Base-by-base conservation (phyloP, 2,797 vertebrate species). In the Artibeus lituratus region DNA sequence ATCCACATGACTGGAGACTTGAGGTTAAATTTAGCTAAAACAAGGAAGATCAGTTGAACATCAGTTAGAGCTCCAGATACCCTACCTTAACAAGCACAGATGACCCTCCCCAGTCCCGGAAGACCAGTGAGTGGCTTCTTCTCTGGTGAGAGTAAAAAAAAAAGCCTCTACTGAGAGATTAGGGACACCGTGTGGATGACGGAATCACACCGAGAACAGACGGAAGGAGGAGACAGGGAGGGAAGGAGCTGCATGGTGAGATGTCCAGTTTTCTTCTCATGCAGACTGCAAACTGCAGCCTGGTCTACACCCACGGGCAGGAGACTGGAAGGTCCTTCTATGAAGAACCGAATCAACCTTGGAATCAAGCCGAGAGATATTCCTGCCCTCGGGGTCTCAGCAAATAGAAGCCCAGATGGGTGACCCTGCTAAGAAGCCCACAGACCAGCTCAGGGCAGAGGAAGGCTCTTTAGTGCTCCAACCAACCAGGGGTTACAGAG, bases 131-230 rank as follows among this genome's bases (percentile, higher is more conserved):
- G 24, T 59, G 57, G 26, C 1, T 67, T 57, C 11, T 19, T 78
- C 73, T 67, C 29, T 3, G 3, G 1, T 12, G 1, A 62, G 18
- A 93, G 19, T 16, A 22, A 59, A 69, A 35, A 7, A 7, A 1
- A 26, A 29, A 12, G 18, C 10, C 39, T 85, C 73, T 55, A 16
- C 32, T 44, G n/a, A 35, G 59, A 49, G 16, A 51, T 47, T 44
- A 49, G 2, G 29, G 42, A 42, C 18, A 19, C 19, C 0, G 0
- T 2, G 51, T 37, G 4, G 21, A 10, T 53, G 22, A 47, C 14
- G 19, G 49, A 47, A 44, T 70, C 35, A 77, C 16, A 47, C 2
- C 19, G 32, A 53, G 53, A 70, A 70, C 0, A 55, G 29, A 47
- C 32, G 1, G 12, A n/a, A 1, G 15, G 10, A 70, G 47, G 11